Evolutionary conservation across 2,888 invertebrate species (phyloP), one percentile per base, ranked within the genome.

Genomic region (Eilema caniola): DNA sequence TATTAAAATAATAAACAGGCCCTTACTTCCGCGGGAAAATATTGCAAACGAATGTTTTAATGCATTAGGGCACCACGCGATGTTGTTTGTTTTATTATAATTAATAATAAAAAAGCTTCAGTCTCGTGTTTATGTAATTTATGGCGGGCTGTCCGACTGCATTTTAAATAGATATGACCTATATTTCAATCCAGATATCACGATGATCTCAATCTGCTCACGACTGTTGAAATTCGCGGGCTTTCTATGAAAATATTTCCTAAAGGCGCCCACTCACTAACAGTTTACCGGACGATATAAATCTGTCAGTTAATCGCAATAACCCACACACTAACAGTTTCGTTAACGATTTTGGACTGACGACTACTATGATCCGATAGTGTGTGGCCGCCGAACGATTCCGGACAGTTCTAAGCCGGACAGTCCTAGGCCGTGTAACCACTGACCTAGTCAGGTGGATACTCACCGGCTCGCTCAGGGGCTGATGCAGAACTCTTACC

Each of bases 1-100:
- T 85, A 82, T 86, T 87, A 83, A 81, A 86, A 87, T 86, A 88
- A 88, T 87, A 89, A 86, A 87, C 84, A 78, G 72, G 76, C 77
- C 76, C 72, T 83, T 70, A 66, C 73, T 78, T 78, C 71, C 70
- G 70, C 73, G 77, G 70, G 75, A 76, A 78, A 74, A 79, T 78
- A 82, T 79, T 57, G 76, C 76, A 47, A 69, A 73, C 31, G 61
- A 73, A 80, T 73, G 80, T 80, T 79, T 78, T 71, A 70, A 71
- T 70, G 72, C 76, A 77, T 77, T 73, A 70, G 66, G 70, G 56
- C 73, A 67, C 70, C 69, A 69, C 70, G 69, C 59, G 73, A 25
- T 24, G 69, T 78, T 86, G 85, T 89, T 88, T 86, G 62, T 16
- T 31, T 60, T 79, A 82, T 77, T 73, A 85, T 89, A 87, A 88